Evolutionary conservation across 2,113 vertebrate genomes (phyloP).

Genomic region (Chaetodon trifascialis): DNA sequence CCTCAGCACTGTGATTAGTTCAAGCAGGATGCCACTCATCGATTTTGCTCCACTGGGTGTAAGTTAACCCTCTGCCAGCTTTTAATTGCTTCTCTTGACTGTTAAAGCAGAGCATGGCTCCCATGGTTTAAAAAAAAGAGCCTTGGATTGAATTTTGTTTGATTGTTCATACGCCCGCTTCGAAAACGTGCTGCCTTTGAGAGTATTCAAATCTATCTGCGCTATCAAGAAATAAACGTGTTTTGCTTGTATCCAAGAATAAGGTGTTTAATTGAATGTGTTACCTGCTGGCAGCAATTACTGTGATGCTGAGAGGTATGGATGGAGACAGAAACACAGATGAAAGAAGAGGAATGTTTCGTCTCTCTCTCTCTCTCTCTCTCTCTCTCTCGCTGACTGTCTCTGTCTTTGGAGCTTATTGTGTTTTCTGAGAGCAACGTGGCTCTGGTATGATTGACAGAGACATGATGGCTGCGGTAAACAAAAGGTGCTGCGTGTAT

Average conservation of each 20-base stretch:
- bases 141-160: slow-evolving; percentile 35
- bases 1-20: slow-evolving; percentile 79
- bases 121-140: neutral
- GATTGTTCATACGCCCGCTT: neutral
- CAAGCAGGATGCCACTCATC: slow-evolving; percentile 75
- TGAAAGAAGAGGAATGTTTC: slow-evolving; percentile 47
- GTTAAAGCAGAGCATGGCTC: slow-evolving; percentile 59
- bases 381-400: neutral
- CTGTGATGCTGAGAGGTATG: slow-evolving; percentile 38
- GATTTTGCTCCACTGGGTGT: slow-evolving; percentile 76
- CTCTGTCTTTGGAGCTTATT: slow-evolving; percentile 39
- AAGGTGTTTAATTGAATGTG: slow-evolving; percentile 72
- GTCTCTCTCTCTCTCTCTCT: slow-evolving; percentile 1
- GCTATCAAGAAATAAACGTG: slow-evolving; percentile 38
- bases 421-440: slow-evolving; percentile 54
- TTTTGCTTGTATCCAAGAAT: slow-evolving; percentile 54
- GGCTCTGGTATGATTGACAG: slow-evolving; percentile 60
- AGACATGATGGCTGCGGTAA: slow-evolving; percentile 68
- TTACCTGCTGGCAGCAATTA: slow-evolving; percentile 76
- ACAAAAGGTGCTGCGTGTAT: slow-evolving; percentile 64
- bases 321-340: slow-evolving; percentile 50
- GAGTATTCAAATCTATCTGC: slow-evolving; percentile 30
- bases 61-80: slow-evolving; percentile 78
- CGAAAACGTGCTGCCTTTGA: slow-evolving; percentile 17
- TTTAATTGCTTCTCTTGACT: slow-evolving; percentile 78